These are phyloP conservation scores for Temnopleurus reevesii DNA, from an alignment of 53 echinoderm and acorn worm species.

Conservation along the genomic window DNA sequence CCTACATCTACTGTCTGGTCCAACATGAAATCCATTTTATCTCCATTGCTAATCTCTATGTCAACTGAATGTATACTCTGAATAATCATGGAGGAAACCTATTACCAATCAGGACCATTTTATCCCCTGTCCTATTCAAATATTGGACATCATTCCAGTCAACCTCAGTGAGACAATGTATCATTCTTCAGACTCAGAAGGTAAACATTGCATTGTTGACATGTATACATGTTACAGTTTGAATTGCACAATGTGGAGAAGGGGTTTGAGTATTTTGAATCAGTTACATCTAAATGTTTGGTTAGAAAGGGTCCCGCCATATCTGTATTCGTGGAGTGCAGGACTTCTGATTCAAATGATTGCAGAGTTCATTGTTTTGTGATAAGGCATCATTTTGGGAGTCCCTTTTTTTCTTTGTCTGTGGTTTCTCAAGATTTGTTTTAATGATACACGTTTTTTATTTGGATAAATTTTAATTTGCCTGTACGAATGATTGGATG, in stretches of 20 bases:
- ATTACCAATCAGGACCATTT: background rate
- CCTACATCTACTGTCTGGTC: too few species aligned
- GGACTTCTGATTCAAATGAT: too few species aligned
- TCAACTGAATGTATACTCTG: slow-evolving; percentile 11
- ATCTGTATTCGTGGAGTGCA: too few species aligned
- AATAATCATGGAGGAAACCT: background rate
- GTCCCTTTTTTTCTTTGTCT: too few species aligned
- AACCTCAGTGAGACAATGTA: background rate
- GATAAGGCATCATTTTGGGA: too few species aligned
- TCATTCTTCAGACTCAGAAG: background rate
- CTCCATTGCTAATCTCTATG: background rate
- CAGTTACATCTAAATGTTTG: background rate
- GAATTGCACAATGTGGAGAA: background rate
- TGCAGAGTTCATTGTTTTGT: too few species aligned
- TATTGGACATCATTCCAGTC: background rate
- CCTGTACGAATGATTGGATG: too few species aligned
- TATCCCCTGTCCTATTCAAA: background rate
- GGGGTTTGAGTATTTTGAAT: background rate
- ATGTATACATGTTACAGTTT: background rate
- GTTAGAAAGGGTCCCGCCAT: background rate
- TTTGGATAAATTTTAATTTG: too few species aligned
- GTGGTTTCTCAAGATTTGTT: too few species aligned
- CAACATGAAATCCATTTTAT: slow-evolving; percentile 25
- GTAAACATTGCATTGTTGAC: slow-evolving; percentile 12
- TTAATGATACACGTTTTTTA: too few species aligned